Percentiles rank a stretch among this genome's conserved stretches.
Evolutionary conservation across 92 coral and sea anemone species (phyloP).

Genomic region (Porites evermanni): DNA sequence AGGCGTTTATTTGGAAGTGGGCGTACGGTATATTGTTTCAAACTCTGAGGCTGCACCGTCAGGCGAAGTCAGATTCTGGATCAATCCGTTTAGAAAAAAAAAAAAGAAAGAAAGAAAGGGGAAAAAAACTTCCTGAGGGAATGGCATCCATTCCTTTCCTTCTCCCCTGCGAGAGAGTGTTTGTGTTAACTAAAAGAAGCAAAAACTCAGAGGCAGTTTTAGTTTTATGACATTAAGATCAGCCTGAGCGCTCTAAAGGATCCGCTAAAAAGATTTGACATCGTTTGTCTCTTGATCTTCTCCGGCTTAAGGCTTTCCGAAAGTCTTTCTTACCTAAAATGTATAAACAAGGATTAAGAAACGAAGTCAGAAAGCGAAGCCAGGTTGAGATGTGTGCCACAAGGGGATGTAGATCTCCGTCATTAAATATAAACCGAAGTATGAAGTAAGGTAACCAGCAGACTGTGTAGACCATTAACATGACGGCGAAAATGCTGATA

Average conservation of each 20-base stretch:
- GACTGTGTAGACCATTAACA: slow-evolving; percentile 45
- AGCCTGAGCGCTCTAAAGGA: neutral
- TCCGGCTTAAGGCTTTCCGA: slow-evolving; percentile 51
- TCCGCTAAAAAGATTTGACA: neutral
- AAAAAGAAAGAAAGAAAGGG: too few species aligned
- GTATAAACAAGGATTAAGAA: slow-evolving; percentile 76
- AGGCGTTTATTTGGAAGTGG: too few species aligned
- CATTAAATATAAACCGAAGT: slow-evolving; percentile 12
- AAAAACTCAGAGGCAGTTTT: neutral
- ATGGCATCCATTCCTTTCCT: too few species aligned
- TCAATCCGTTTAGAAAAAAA: too few species aligned
- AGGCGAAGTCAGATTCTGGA: too few species aligned
- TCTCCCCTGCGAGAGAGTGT: too few species aligned
- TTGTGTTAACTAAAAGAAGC: too few species aligned
- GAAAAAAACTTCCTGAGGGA: too few species aligned
- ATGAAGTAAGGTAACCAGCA: slow-evolving; percentile 65
- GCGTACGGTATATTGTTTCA: too few species aligned
- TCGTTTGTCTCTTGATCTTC: neutral
- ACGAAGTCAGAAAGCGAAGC: slow-evolving; percentile 67
- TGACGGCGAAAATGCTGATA: slow-evolving; percentile 31
- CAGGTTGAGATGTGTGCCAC: slow-evolving; percentile 37
- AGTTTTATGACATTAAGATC: neutral
- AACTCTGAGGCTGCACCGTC: too few species aligned
- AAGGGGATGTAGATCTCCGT: neutral
- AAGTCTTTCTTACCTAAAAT: slow-evolving; percentile 79